phyloP scores from a whole-genome alignment of 2,797 vertebrate genomes.

The Momotus momota region DNA sequence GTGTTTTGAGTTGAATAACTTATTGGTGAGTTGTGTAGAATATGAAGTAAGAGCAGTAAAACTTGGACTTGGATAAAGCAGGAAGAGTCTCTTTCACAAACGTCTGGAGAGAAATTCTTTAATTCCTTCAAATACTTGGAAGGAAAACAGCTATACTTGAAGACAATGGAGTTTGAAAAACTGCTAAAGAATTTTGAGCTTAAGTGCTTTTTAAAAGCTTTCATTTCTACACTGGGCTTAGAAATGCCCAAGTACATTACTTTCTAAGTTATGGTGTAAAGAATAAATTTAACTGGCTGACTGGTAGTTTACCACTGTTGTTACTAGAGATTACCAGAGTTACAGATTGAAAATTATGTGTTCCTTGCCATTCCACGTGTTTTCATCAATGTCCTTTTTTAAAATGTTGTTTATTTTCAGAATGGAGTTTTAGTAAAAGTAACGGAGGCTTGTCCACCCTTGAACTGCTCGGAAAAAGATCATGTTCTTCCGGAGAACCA shows the following conservation, averaged over 20 bases:
- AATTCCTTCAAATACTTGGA: background rate
- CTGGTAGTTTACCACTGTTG: background rate
- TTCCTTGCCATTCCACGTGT: background rate
- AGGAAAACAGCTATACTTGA: background rate
- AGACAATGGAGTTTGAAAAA: background rate
- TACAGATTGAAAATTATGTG: background rate
- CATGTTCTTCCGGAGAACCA: constrained; percentile 90
- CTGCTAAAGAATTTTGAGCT: background rate
- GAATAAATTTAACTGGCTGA: background rate
- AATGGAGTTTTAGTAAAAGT: constrained; percentile 90
- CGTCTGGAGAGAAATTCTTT: background rate
- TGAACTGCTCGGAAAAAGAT: constrained; percentile 90
- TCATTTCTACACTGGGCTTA: background rate
- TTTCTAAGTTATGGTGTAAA: background rate
- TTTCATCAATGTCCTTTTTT: background rate
- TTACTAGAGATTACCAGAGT: background rate
- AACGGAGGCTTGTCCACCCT: constrained; percentile 85
- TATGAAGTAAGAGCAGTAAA: background rate
- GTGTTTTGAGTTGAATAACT: background rate
- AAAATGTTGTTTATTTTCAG: constrained; percentile 78
- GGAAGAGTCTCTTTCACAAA: background rate
- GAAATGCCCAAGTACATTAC: background rate
- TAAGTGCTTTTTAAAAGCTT: background rate
- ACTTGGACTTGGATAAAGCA: background rate
- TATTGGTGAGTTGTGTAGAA: background rate